Evolutionary conservation across 2,888 invertebrate genomes (phyloP), one percentile per base, ranked within the genome.

Genomic region (Lapara coniferarum): DNA sequence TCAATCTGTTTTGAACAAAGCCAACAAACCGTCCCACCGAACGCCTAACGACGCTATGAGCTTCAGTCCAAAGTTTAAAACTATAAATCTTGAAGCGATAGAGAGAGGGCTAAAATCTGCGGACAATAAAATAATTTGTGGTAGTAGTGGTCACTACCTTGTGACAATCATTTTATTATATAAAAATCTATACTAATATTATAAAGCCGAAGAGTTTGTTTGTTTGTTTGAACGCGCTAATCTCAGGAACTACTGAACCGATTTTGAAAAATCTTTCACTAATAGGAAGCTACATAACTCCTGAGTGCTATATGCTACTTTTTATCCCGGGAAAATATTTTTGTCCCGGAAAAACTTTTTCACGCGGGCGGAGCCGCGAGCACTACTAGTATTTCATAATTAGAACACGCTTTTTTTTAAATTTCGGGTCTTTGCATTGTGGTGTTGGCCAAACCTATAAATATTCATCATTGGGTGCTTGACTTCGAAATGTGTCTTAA

Each of bases 1-100:
- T 10, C 44, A 58, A 58, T 1, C 44, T 59, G 6, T 59, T 46
- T 19, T 63, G 49, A 63, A 49, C 63, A 63, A 63, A 25, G 46
- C 46, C 46, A 16, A 49, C 46, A n/a, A 56, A 55, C 16, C 53
- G 69, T 77, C 85, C 84, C 84, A 84, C 85, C 84, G 84, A 83
- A 77, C 72, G 78, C 80, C 80, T 80, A 73, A 66, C 68, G 77
- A 77, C 59, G 77, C 79, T 77, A 75, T 71, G 69, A 77, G 77
- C 80, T 63, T 69, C 77, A 69, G 67, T 52, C 71, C 68, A 71
- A 71, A 68, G 67, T 69, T 71, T 71, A 49, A 66, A 53, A 10
- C 66, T 37, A 44, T n/a, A 71, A 63, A 71, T 67, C 19, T 69
- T 69, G 56, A 71, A 69, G 46, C 68, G 44, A 51, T 52, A 53